A percentile compares a stretch with the other conserved stretches of the same genome.
Evolutionary conservation across 2,113 vertebrate species (phyloP).

Genomic region (Gallinago jamesoni): DNA sequence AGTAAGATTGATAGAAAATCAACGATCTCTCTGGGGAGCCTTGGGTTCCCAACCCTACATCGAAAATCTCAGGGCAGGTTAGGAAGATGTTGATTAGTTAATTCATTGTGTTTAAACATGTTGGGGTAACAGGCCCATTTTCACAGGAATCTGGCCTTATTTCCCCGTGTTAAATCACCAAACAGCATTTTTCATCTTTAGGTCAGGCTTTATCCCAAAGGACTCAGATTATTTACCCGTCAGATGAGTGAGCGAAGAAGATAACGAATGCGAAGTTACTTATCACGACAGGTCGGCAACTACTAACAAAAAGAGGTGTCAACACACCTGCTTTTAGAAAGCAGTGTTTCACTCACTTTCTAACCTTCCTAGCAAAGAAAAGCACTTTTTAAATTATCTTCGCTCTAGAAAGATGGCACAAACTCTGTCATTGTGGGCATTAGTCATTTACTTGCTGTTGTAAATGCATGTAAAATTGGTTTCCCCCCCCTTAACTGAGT

Average conservation of each 20-base stretch:
- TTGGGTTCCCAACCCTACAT: not conserved
- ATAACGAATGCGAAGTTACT: not conserved
- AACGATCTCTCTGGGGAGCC: not conserved
- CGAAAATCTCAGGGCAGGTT: not conserved
- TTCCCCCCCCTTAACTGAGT: not conserved
- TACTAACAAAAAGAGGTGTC: not conserved
- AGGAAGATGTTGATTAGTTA: not conserved
- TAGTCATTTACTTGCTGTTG: slow-evolving; percentile 11
- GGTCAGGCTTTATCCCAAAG: not conserved
- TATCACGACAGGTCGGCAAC: not conserved
- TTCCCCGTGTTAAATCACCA: not conserved
- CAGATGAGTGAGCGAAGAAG: not conserved
- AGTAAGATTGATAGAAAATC: not conserved
- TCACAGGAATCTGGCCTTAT: not conserved
- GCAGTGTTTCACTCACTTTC: not conserved
- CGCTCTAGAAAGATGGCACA: not conserved
- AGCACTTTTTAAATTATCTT: not conserved
- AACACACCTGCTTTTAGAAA: not conserved
- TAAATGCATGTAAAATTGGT: not conserved
- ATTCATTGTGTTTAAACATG: not conserved
- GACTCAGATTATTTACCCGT: not conserved
- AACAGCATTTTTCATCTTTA: not conserved
- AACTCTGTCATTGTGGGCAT: not conserved
- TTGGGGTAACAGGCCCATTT: not conserved
- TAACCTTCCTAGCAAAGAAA: not conserved